Evolutionary conservation across 2,113 vertebrate genomes (phyloP).

Genomic region (Toxotes jaculatrix): DNA sequence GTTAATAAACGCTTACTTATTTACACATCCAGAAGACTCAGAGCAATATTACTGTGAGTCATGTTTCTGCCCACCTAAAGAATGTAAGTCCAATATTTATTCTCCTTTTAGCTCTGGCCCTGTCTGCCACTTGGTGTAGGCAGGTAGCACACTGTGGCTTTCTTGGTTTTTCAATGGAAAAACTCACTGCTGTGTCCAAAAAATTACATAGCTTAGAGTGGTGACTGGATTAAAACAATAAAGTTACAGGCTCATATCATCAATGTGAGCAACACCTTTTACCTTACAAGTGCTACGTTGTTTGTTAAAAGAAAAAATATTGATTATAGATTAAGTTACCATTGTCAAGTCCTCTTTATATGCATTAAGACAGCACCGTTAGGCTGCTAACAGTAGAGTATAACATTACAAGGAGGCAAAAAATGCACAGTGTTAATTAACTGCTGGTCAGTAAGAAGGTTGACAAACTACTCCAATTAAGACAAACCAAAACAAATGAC

Average conservation of each 20-base stretch:
- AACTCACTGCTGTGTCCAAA: no score
- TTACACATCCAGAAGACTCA: not conserved
- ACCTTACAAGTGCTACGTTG: no score
- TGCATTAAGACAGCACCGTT: not conserved
- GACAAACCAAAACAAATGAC: conserved; percentile 16
- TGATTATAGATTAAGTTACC: not conserved
- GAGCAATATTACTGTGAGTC: not conserved
- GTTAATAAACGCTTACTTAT: not conserved
- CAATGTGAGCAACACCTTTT: no score
- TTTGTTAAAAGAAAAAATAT: not conserved
- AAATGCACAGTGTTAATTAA: conserved; percentile 4
- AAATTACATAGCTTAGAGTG: no score
- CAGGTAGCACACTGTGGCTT: no score
- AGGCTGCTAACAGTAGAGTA: not conserved
- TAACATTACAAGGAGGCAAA: not conserved
- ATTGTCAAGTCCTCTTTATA: not conserved
- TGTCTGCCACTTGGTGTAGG: no score
- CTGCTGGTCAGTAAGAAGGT: not conserved
- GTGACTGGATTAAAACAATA: no score
- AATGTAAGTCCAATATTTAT: not conserved
- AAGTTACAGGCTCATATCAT: no score
- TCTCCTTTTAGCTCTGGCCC: not conserved
- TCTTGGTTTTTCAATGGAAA: no score
- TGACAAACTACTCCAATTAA: conserved; percentile 16
- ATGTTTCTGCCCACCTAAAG: not conserved